Evolutionary conservation across 2,797 vertebrate genomes (phyloP), one percentile per base, ranked within the genome.

Genomic region (Kryptolebias ocellatus): DNA sequence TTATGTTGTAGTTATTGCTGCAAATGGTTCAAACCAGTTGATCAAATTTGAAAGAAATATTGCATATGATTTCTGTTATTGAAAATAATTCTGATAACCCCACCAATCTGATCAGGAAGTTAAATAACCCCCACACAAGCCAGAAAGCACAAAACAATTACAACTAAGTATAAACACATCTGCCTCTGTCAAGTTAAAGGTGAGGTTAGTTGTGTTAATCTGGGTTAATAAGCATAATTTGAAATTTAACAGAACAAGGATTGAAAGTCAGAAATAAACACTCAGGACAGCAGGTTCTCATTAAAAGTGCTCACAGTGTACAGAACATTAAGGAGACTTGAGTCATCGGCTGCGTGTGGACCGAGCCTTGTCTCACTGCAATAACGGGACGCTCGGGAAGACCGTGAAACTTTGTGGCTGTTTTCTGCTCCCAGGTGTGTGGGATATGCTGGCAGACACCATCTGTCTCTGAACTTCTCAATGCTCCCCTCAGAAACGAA

Each of bases 401-500:
- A 82, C 73, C 60, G 67, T 61, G 70, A 63, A 45, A 31, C 31
- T 14, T 53, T 62, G 9, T 0, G 49, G 14, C 44, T 75, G 0
- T 74, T 11, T 73, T 20, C 58, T 42, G 42, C 64, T 74, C 75
- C 56, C 64, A 74, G 80, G 34, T 65, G 64, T 24, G 72, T 28
- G 8, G 28, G 70, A 70, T 4, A 31, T 5, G 5, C 60, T 56
- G 51, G 31, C 59, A 63, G 61, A 67, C 51, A 37, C 77, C 83
- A 86, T 86, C 79, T 80, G 78, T 82, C 79, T 72, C 68, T 55
- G 52, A 72, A 50, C 66, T 72, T 82, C 31, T 85, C 70, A 79
- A 80, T 76, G 67, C 49, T 59, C 50, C 55, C 46, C 49, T 66
- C 55, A 64, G 68, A 56, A 70, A 66, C 64, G 14, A 62, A 72